A percentile compares a stretch with the other conserved stretches of the same genome.
These are phyloP conservation scores for Sweltsa coloradensis DNA, from an alignment of 1,140 invertebrate genomes.

Conservation along the genomic window DNA sequence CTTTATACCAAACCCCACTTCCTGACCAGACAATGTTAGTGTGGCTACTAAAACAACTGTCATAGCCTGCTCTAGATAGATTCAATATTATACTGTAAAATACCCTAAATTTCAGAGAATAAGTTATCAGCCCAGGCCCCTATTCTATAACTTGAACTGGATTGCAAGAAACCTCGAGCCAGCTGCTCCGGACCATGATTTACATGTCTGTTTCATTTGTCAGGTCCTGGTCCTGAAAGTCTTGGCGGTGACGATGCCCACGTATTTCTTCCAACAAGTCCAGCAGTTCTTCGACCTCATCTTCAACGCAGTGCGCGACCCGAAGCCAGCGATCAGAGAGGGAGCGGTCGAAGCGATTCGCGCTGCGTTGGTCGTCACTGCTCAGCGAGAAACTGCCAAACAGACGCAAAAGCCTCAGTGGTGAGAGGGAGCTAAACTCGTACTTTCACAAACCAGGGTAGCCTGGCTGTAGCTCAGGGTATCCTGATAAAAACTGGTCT, in stretches of 20 bases:
- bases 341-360: slow-evolving; percentile 83
- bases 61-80: too few relatives aligned
- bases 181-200: not conserved
- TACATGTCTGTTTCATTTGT: slow-evolving; percentile 10
- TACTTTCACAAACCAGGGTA: too few relatives aligned
- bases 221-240: slow-evolving; percentile 81
- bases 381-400: slow-evolving; percentile 83
- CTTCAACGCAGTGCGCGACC: slow-evolving; percentile 83
- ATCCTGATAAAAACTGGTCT: too few relatives aligned
- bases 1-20: too few relatives aligned
- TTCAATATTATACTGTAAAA: too few relatives aligned
- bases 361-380: slow-evolving; percentile 85
- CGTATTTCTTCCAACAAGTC: slow-evolving; percentile 97
- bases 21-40: too few relatives aligned
- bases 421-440: too few relatives aligned
- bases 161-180: not conserved
- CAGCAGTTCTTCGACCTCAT: slow-evolving; percentile 93
- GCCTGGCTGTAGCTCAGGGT: too few relatives aligned
- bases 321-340: slow-evolving; percentile 84
- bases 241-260: slow-evolving; percentile 88
- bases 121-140: too few relatives aligned
- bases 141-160: too few relatives aligned
- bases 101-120: too few relatives aligned
- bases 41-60: too few relatives aligned
- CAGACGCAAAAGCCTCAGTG: slow-evolving; percentile 83